Evolutionary conservation across 1,140 invertebrate genomes (phyloP).

Genomic region (Heliconius himera): DNA sequence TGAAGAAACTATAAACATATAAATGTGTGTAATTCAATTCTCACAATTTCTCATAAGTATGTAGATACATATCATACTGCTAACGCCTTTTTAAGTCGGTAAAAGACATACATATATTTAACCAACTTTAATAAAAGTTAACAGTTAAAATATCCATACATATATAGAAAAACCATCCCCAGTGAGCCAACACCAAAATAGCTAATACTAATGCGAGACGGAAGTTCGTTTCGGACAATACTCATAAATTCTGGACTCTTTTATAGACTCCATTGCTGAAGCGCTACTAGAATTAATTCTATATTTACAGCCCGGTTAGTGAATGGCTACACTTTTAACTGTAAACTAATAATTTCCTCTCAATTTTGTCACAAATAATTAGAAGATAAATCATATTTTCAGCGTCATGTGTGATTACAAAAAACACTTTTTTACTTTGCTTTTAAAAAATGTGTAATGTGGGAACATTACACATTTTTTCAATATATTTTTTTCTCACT

Average conservation of each 20-base stretch:
- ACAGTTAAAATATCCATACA: background rate
- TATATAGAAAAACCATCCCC: background rate
- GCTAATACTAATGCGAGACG: conserved; percentile 17
- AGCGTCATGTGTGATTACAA: background rate
- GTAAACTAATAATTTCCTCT: background rate
- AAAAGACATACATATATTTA: background rate
- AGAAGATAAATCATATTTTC: background rate
- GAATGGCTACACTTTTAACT: background rate
- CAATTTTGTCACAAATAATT: background rate
- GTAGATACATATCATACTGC: no score
- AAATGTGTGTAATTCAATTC: no score
- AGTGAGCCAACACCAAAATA: conserved; percentile 27
- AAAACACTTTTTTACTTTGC: no score
- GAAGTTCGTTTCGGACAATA: conserved; percentile 29
- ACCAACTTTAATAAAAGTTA: no score
- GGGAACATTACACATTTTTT: no score
- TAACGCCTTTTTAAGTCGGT: background rate
- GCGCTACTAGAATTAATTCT: conserved; percentile 10
- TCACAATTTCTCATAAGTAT: no score
- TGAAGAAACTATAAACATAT: no score
- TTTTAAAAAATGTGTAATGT: no score
- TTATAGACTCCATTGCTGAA: conserved; percentile 11
- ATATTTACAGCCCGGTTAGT: conserved; percentile 12
- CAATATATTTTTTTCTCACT: no score
- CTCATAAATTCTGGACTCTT: conserved; percentile 29